Evolutionary conservation across 2,888 invertebrate species (phyloP), one percentile per base, ranked within the genome.

Genomic region (Phortica okadai): DNA sequence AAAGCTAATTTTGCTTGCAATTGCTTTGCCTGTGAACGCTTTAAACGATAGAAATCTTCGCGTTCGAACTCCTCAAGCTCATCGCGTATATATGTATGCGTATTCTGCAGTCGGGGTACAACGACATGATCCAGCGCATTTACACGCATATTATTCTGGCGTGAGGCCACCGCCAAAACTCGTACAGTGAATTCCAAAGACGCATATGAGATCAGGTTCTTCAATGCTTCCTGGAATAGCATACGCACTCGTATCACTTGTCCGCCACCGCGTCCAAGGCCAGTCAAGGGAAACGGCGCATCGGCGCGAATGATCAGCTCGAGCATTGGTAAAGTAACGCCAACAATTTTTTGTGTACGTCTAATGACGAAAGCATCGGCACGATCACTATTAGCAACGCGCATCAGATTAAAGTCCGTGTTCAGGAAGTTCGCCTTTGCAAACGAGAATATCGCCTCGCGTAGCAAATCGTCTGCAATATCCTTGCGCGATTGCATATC

Each of bases 41-140:
- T 90, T 21, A 90, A 75, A 0, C 90, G 85, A 77, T 89, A 90
- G 74, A 90, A 90, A 44, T 90, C 90, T 75, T 90, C 90, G 0
- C 90, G 84, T 45, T 88, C 90, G 16, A 83, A 82, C 76, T 90
- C 90, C 75, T 90, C 90, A 75, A 90, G 73, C 74, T 90, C 90
- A 0, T 85, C 84, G 8, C 76, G 73, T 5, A 90, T 89, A 16
- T 88, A 90, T 0, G 11, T 56, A 0, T 83, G 54, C 0, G 90
- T 90, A 1, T 81, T 84, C 2, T 79, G 50, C 44, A 89, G 81
- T n/a, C 82, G 78, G 0, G 90, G 88, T 58, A 87, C 74, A 2
- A 90, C 81, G 70, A 90, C 86, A 79, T 81, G 83, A n/a, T 90
- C 89, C 78, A 90, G 62, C 0, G 88, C 90, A 78, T 90, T 90